These are phyloP conservation scores for Drosophila cardini DNA, from an alignment of 1,140 invertebrate genomes.

Conservation along the genomic window DNA sequence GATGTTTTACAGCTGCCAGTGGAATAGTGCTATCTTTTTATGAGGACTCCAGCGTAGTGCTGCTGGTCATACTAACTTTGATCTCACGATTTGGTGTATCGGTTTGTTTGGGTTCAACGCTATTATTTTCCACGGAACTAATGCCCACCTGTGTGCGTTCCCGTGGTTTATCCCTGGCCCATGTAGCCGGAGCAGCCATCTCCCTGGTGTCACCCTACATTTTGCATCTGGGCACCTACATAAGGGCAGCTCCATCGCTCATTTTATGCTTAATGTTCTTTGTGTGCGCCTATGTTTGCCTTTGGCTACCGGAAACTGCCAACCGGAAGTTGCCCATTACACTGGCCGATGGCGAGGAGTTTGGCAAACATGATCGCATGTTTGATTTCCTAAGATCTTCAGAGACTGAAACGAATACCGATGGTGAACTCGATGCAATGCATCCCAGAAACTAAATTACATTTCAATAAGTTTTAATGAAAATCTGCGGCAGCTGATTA, in stretches of 20 bases:
- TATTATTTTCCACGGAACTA: constrained; percentile 88
- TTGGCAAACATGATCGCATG: constrained; percentile 85
- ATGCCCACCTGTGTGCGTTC: constrained; percentile 88
- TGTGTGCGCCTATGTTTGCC: constrained; percentile 85
- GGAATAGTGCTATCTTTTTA: constrained; percentile 57
- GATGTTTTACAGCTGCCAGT: constrained; percentile 56
- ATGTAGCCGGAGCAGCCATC: constrained; percentile 86
- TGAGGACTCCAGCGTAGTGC: constrained; percentile 31
- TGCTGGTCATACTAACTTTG: constrained; percentile 71
- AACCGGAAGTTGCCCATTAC: constrained; percentile 85
- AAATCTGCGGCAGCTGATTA: constrained; percentile 17
- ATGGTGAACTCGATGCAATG: constrained; percentile 25
- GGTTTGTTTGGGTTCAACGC: constrained; percentile 86
- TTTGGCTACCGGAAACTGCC: constrained; percentile 87
- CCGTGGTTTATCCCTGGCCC: constrained; percentile 85
- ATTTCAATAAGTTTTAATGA: constrained; percentile 9
- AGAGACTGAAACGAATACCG: neutral
- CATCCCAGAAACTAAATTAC: constrained; percentile 57
- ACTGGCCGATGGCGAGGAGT: constrained; percentile 86
- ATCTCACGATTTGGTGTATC: constrained; percentile 87
- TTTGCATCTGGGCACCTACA: constrained; percentile 80
- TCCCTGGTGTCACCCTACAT: constrained; percentile 78
- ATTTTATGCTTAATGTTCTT: constrained; percentile 86
- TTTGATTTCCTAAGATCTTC: constrained; percentile 65
- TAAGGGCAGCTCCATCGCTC: constrained; percentile 85